These are phyloP conservation scores for Oxytorus armatus DNA, from an alignment of 2,888 invertebrate species.

Conservation along the genomic window DNA sequence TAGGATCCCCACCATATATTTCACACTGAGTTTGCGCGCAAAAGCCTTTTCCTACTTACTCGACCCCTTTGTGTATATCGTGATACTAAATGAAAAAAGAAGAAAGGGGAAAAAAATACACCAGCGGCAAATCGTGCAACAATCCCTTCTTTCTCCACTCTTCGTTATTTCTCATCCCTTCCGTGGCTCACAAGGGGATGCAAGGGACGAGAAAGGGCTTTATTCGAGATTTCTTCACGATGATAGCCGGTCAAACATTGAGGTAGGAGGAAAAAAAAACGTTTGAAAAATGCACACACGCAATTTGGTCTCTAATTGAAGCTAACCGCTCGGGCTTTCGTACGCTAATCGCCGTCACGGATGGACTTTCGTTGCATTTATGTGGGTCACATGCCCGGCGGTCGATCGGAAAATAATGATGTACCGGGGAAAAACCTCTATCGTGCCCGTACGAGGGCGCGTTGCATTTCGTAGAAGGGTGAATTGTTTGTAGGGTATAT, in stretches of 20 bases:
- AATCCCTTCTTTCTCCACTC: conserved; percentile 19
- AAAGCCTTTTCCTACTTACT: conserved; percentile 57
- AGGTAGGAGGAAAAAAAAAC: not conserved
- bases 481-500: not conserved
- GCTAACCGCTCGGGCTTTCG: conserved; percentile 7
- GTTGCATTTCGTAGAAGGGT: conserved; percentile 8
- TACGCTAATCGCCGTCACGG: conserved; percentile 51
- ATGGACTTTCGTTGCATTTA: conserved; percentile 21
- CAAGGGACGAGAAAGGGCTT: too few relatives aligned
- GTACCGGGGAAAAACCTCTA: conserved; percentile 18
- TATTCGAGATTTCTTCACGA: conserved; percentile 25
- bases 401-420: conserved; percentile 50
- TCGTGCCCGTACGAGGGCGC: not conserved
- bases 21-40: conserved; percentile 78
- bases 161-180: not conserved
- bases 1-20: conserved; percentile 71
- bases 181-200: too few relatives aligned
- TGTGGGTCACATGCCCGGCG: conserved; percentile 60
- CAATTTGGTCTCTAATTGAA: conserved; percentile 7
- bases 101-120: too few relatives aligned
- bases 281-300: conserved; percentile 18
- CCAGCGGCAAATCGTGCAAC: conserved; percentile 46
- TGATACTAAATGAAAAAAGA: conserved; percentile 40
- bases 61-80: conserved; percentile 21
- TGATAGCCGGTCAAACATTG: conserved; percentile 2